Conservation (phyloP, 2,113 vertebrate genomes). For the Oncorhynchus mykiss region DNA sequence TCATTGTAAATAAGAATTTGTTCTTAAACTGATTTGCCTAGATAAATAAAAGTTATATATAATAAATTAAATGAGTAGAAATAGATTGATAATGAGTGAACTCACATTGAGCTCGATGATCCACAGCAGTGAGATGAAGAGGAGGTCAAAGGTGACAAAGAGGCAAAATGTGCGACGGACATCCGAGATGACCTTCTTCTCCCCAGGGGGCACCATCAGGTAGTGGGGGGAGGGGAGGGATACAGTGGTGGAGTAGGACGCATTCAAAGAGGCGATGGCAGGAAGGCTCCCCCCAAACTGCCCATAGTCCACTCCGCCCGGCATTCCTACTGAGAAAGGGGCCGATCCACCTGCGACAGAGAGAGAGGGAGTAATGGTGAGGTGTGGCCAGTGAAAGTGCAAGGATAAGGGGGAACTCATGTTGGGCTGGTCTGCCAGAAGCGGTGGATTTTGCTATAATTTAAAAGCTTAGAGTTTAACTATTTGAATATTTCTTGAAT, state of each 20-base stretch:
- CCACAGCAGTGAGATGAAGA: constrained; percentile 95
- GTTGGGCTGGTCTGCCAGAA: too few species aligned
- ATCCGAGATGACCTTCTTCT: constrained; percentile 85
- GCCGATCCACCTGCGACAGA: constrained; percentile 31
- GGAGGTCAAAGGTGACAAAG: constrained; percentile 98
- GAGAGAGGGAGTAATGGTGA: background rate
- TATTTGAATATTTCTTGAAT: too few species aligned
- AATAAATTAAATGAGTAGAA: too few species aligned
- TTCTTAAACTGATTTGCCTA: too few species aligned
- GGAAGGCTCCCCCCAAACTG: constrained; percentile 86
- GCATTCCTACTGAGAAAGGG: constrained; percentile 61
- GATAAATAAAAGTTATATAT: too few species aligned
- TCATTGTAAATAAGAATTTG: too few species aligned
- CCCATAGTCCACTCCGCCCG: constrained; percentile 70
- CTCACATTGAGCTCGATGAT: constrained; percentile 94
- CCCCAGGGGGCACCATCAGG: constrained; percentile 61
- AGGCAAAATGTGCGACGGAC: constrained; percentile 98
- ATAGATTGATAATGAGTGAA: background rate
- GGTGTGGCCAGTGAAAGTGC: background rate
- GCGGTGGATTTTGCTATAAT: too few species aligned
- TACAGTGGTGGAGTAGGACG: constrained; percentile 80
- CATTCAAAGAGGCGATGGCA: constrained; percentile 85
- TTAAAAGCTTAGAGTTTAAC: too few species aligned
- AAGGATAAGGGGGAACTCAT: too few species aligned
- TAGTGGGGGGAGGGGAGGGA: constrained; percentile 73